Base-by-base conservation (phyloP, 2,888 invertebrate species). In the Ephialtes manifestator region DNA sequence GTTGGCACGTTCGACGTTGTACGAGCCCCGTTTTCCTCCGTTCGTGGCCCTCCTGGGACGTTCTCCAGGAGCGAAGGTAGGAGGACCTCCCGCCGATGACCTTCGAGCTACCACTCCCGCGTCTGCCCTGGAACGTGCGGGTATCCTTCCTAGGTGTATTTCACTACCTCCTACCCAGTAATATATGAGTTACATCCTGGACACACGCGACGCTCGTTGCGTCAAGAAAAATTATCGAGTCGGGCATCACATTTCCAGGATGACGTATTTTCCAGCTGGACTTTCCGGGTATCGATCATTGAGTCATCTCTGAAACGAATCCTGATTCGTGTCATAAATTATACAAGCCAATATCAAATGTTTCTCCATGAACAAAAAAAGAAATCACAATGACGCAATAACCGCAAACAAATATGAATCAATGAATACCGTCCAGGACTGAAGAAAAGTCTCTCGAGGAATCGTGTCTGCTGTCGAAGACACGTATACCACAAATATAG, bases 11-110 rank as follows among this genome's bases (percentile, higher is more conserved):
- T 58, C 87, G 89, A 90, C 87, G 89, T 86, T 58, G 67, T 81
- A 77, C 86, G 90, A 89, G 90, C 90, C 89, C 90, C 91, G 91
- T n/a, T 51, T 53, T 51, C 91, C 90, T 89, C 90, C 91, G 90
- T 39, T 51, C 60, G 67, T 53, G 68, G 82, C 68, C 81, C 81
- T 65, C 80, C 80, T 71, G 83, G 83, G 55, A 86, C 65, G 81
- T 75, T 83, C 48, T 48, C 18, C 55, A 28, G 43, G 39, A 67
- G 58, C 67, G 18, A 28, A 76, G 55, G 48, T 51, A 35, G 31
- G 20, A 53, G 68, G 84, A 84, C 84, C 72, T 78, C 84, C 84
- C 46, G 84, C 51, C 55, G 84, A 20, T 58, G 58, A 60, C 58
- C 58, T 65, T 79, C 79, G 84, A 76, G 81, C 84, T 81, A 81